Conservation (phyloP, 2,888 invertebrate genomes). For the Seira musarum region DNA sequence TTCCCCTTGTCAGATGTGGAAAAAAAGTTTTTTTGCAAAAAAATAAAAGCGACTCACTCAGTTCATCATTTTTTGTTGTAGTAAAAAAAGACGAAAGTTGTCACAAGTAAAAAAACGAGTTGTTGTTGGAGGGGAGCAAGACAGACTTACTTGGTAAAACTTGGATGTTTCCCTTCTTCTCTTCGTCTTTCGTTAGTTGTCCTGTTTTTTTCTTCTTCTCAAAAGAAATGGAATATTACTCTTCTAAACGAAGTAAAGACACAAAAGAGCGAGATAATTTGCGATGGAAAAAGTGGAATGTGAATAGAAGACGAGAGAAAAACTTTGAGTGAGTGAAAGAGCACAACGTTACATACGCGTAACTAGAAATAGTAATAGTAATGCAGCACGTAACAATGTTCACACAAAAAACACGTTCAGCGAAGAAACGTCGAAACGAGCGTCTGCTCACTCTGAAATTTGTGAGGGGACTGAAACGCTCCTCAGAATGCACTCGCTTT, state of each 20-base stretch:
- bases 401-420: slow-evolving; percentile 2
- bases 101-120: slow-evolving; percentile 33
- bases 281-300: slow-evolving; percentile 19
- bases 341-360: not conserved
- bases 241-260: slow-evolving; percentile 14
- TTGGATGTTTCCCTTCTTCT: slow-evolving; percentile 29
- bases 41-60: slow-evolving; percentile 32
- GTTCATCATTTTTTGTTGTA: slow-evolving; percentile 44
- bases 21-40: slow-evolving; percentile 36
- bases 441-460: slow-evolving; percentile 51
- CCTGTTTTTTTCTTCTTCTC: not conserved
- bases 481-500: slow-evolving; percentile 29
- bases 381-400: too few species aligned
- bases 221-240: slow-evolving; percentile 22
- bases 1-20: slow-evolving; percentile 50
- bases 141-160: slow-evolving; percentile 27
- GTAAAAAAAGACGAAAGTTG: slow-evolving; percentile 5
- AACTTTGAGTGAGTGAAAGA: slow-evolving; percentile 2
- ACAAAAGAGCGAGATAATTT: slow-evolving; percentile 9
- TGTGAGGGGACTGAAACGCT: slow-evolving; percentile 45
- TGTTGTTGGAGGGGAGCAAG: slow-evolving; percentile 21
- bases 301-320: slow-evolving; percentile 14
- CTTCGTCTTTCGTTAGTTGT: slow-evolving; percentile 3
- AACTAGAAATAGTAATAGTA: too few species aligned
- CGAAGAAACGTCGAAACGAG: slow-evolving; percentile 2